Percentiles rank a stretch among this genome's conserved stretches.
phyloP scores from a whole-genome alignment of 2,113 vertebrate species.

The Cyphomyrus plagiostoma region DNA sequence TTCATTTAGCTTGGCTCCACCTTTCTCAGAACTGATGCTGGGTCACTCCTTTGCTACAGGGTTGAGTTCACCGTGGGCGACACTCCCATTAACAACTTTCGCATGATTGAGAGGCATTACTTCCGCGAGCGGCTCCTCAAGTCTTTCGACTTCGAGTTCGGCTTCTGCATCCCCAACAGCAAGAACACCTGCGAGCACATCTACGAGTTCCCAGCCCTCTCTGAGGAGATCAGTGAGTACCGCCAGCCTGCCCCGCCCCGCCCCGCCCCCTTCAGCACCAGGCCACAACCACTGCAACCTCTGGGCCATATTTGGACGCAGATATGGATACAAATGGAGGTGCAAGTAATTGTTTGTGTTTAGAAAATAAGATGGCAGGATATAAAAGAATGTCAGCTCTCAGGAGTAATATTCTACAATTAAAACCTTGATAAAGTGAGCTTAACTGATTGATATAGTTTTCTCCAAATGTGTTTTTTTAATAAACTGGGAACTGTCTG shows the following conservation, averaged over 20 bases:
- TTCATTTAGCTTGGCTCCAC: background rate
- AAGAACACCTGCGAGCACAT: slow-evolving; percentile 98
- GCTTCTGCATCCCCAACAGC: slow-evolving; percentile 98
- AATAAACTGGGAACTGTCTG: background rate
- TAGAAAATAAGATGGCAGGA: background rate
- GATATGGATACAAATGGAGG: background rate
- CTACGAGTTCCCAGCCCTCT: slow-evolving; percentile 93
- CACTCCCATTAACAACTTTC: slow-evolving; percentile 92
- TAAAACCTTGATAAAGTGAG: background rate
- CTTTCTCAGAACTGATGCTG: background rate
- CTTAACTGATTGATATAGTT: background rate
- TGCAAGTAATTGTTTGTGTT: background rate
- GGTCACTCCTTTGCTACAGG: slow-evolving; percentile 51
- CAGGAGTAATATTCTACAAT: background rate
- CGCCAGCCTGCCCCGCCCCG: background rate
- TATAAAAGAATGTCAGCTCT: background rate
- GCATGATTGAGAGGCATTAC: slow-evolving; percentile 98
- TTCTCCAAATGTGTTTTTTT: background rate
- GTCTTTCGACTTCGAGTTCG: slow-evolving; percentile 97
- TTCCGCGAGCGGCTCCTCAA: slow-evolving; percentile 91
- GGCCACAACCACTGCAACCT: background rate
- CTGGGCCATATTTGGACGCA: background rate
- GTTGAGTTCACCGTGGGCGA: slow-evolving; percentile 98
- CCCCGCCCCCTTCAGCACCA: background rate
- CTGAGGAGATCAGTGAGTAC: slow-evolving; percentile 88